Evolutionary conservation across 2,888 invertebrate species (phyloP).

Genomic region (Stenodema calcarata): DNA sequence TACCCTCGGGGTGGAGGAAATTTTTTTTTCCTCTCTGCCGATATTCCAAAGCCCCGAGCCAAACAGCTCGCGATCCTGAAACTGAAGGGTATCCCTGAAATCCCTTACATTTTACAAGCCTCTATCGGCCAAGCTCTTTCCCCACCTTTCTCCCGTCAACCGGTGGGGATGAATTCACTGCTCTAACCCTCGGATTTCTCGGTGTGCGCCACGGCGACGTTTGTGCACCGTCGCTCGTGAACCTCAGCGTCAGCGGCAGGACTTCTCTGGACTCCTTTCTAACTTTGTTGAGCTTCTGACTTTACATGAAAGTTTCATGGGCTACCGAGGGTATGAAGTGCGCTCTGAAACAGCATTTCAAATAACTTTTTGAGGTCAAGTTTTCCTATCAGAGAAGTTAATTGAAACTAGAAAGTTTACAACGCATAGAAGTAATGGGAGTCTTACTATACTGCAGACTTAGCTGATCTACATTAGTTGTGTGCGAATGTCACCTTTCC

Average conservation of each 20-base stretch:
- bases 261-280: not conserved
- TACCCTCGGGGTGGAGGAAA: not conserved
- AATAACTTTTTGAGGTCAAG: constrained; percentile 21
- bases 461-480: not conserved
- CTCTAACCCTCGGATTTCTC: not conserved
- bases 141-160: not conserved
- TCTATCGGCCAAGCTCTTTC: not conserved
- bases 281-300: not conserved
- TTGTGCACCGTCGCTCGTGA: not conserved
- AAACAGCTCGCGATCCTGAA: not conserved
- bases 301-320: not conserved
- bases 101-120: not conserved
- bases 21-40: not conserved
- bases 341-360: not conserved
- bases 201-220: not conserved
- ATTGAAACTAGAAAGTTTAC: constrained; percentile 25
- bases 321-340: not conserved
- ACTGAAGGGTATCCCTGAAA: not conserved
- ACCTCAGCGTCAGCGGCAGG: not conserved
- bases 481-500: not conserved
- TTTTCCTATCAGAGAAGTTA: constrained; percentile 22
- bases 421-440: not conserved
- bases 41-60: constrained; percentile 6
- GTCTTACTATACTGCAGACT: not conserved
- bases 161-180: not conserved